A percentile compares a stretch with the other conserved stretches of the same genome.
Conservation (phyloP, 2,888 invertebrate genomes). For the Esperia sulphurella region DNA sequence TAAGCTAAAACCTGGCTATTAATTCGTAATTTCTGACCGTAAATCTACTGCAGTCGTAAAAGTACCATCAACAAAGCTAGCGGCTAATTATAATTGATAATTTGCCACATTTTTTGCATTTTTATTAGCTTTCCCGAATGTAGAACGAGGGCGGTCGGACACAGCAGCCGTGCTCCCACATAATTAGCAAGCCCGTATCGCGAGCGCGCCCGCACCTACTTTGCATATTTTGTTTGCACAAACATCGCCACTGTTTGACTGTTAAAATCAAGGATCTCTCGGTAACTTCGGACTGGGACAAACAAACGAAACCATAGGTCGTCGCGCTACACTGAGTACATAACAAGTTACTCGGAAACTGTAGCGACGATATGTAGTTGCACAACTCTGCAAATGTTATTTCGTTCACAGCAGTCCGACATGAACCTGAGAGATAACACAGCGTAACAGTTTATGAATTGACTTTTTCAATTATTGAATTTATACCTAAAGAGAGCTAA, state of each 20-base stretch:
- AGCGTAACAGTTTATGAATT: too few relatives aligned
- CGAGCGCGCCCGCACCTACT: slow-evolving; percentile 64
- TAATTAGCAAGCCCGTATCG: slow-evolving; percentile 71
- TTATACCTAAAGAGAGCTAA: too few relatives aligned
- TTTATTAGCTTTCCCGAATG: slow-evolving; percentile 65
- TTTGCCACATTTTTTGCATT: slow-evolving; percentile 64
- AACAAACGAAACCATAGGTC: slow-evolving; percentile 46
- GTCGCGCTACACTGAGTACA: slow-evolving; percentile 21
- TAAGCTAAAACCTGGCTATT: too few relatives aligned
- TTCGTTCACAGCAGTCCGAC: background rate
- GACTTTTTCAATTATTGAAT: too few relatives aligned
- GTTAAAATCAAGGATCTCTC: slow-evolving; percentile 68
- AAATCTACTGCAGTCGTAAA: background rate
- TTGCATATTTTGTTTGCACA: slow-evolving; percentile 76
- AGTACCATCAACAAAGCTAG: slow-evolving; percentile 1
- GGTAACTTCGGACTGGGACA: slow-evolving; percentile 47
- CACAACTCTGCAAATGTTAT: background rate
- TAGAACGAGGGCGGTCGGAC: slow-evolving; percentile 56
- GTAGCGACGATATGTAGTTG: background rate
- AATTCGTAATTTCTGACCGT: background rate
- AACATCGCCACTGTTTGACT: slow-evolving; percentile 70
- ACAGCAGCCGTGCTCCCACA: slow-evolving; percentile 64
- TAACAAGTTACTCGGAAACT: background rate
- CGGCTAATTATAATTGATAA: slow-evolving; percentile 72
- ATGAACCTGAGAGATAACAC: too few relatives aligned